Evolutionary conservation across 1,140 invertebrate species (phyloP), one percentile per base, ranked within the genome.

Genomic region (Streblospio benedicti): DNA sequence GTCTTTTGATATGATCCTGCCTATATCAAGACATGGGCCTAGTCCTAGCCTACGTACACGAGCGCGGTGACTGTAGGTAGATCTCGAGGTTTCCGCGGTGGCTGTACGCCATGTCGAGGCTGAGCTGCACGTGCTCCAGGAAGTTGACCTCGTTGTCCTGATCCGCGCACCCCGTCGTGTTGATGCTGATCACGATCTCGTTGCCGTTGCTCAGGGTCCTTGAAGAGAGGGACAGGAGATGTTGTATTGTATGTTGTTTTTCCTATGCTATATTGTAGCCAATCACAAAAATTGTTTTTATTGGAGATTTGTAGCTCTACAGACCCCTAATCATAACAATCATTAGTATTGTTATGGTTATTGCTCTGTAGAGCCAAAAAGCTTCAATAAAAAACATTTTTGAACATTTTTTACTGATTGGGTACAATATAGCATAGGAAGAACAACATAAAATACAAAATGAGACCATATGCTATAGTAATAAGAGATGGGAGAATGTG

Each of bases 51-150:
- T n/a, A 4, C 2, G 27, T 25, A 33, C 16, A 43, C 25, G 57
- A 18, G 32, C 25, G 16, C 16, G 62, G 62, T 9, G 59, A 62
- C 14, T 20, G 56, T 20, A 64, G 31, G 12, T 16, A 20, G 2
- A 69, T 44, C 12, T 23, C 28, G 0, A 61, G 23, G 4, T 43
- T 35, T 1, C 96, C 96, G 4, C 96, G 83, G 16, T 93, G 81
- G 0, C 88, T 87, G 2, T 89, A 82, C 76, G 97, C 79, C 41
- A 97, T 84, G 20, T 93, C 90, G 64, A 99, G 88, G 14, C 97
- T 92, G 1, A 93, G 93, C 78, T 99, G 95, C 14, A 99, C 95
- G 77, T 99, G 96, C 74, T 99, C 91, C 54, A 93, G 71, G 77
- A 97, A 99, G 72, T 90, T 88, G 1, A 99, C 91, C 77, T 94